Conservation (phyloP, 2,888 invertebrate species). For the Caprella mutica region DNA sequence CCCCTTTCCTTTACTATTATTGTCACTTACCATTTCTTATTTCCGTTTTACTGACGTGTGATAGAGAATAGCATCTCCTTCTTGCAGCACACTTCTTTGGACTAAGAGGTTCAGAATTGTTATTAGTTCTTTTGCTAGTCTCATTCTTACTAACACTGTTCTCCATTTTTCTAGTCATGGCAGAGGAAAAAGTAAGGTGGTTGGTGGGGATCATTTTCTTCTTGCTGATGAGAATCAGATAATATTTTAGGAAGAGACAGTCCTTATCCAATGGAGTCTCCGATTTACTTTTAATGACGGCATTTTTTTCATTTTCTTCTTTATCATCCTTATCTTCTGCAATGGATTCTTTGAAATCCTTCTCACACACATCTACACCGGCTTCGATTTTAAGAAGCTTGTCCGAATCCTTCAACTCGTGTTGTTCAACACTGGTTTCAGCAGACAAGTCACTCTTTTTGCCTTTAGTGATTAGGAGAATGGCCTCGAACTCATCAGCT, state of each 20-base stretch:
- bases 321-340: background rate
- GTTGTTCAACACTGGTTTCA: conserved; percentile 17
- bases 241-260: conserved; percentile 48
- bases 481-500: conserved; percentile 56
- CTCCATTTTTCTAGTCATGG: background rate
- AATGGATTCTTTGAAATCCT: conserved; percentile 2
- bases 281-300: too few species aligned
- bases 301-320: conserved; percentile 3
- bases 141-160: background rate
- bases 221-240: conserved; percentile 51
- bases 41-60: too few species aligned
- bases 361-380: too few species aligned
- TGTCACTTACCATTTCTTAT: too few species aligned
- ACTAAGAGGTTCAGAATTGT: background rate
- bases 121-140: background rate
- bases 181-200: background rate
- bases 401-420: conserved; percentile 12
- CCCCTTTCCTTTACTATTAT: too few species aligned
- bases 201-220: conserved; percentile 39
- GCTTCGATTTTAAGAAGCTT: too few species aligned
- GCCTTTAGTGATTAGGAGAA: conserved; percentile 53
- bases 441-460: too few species aligned
- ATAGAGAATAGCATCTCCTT: too few species aligned
- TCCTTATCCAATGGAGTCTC: conserved; percentile 15
- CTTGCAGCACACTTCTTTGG: too few species aligned